Evolutionary conservation across 2,113 vertebrate genomes (phyloP).

Genomic region (Anarhynchus alexandrinus): DNA sequence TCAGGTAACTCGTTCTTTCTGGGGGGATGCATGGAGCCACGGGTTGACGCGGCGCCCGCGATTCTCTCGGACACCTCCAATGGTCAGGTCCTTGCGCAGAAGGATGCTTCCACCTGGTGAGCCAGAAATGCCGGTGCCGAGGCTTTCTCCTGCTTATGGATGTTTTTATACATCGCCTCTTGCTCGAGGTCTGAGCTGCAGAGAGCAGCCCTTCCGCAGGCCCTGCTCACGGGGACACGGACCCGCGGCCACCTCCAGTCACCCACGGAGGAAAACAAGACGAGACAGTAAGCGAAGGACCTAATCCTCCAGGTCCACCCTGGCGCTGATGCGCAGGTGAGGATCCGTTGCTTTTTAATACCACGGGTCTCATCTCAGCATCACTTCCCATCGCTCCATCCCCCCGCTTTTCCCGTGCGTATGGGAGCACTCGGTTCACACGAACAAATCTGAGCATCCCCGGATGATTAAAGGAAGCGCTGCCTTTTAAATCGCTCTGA

Average conservation of each 20-base stretch:
- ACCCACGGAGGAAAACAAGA: not conserved
- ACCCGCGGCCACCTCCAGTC: not conserved
- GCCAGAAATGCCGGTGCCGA: not conserved
- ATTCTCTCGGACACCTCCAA: not conserved
- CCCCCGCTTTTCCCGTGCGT: fast-evolving
- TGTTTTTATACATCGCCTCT: not conserved
- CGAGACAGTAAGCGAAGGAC: not conserved
- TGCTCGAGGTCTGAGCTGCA: not conserved
- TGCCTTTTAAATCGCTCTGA: slow-evolving; percentile 44
- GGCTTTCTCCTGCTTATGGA: not conserved
- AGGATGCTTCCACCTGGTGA: not conserved
- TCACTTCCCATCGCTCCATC: not conserved
- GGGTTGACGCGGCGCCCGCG: fast-evolving
- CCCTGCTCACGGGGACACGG: fast-evolving
- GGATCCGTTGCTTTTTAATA: not conserved
- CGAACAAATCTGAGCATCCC: not conserved
- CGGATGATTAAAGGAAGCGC: slow-evolving; percentile 26
- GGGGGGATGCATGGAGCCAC: fast-evolving
- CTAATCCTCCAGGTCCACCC: not conserved
- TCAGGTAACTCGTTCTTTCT: fast-evolving
- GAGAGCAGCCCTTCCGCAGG: not conserved
- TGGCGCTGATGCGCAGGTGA: not conserved
- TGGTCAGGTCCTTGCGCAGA: not conserved
- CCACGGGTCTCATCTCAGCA: not conserved
- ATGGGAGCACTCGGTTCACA: not conserved